Evolutionary conservation across 2,113 vertebrate genomes (phyloP).

Genomic region (Phyllopteryx taeniolatus): DNA sequence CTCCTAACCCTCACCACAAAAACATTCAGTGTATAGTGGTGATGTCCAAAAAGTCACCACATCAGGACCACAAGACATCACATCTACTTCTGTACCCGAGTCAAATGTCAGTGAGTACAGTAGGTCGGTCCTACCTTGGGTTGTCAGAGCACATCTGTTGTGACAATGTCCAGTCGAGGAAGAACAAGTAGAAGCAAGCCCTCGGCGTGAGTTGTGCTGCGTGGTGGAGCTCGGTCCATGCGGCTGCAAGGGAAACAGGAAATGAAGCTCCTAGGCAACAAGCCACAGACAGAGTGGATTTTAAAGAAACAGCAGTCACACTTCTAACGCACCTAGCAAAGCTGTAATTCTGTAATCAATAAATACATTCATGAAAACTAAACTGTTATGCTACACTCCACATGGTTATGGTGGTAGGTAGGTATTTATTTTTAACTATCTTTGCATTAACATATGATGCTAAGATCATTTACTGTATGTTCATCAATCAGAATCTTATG

Average conservation of each 20-base stretch:
- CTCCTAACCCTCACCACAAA: constrained; percentile 8
- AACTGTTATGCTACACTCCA: not conserved
- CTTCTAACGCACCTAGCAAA: not conserved
- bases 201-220: constrained; percentile 17
- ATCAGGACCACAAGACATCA: constrained; percentile 19
- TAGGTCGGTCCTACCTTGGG: constrained; percentile 41
- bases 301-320: constrained; percentile 59
- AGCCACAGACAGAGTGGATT: constrained; percentile 44
- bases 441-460: not conserved
- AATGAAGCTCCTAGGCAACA: constrained; percentile 61
- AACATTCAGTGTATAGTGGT: constrained; percentile 2
- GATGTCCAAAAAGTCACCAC: constrained; percentile 24
- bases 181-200: constrained; percentile 19
- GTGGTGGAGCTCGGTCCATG: constrained; percentile 57
- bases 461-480: not conserved
- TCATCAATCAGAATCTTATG: not conserved
- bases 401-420: not conserved
- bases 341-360: not conserved
- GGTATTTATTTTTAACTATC: not conserved
- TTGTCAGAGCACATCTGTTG: constrained; percentile 13
- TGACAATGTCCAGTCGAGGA: constrained; percentile 12
- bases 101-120: constrained; percentile 7
- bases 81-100: not conserved
- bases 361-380: not conserved
- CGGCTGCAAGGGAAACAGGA: constrained; percentile 65